Conservation (phyloP, 1,140 invertebrate species). For the Druon quercuslanigerum region DNA sequence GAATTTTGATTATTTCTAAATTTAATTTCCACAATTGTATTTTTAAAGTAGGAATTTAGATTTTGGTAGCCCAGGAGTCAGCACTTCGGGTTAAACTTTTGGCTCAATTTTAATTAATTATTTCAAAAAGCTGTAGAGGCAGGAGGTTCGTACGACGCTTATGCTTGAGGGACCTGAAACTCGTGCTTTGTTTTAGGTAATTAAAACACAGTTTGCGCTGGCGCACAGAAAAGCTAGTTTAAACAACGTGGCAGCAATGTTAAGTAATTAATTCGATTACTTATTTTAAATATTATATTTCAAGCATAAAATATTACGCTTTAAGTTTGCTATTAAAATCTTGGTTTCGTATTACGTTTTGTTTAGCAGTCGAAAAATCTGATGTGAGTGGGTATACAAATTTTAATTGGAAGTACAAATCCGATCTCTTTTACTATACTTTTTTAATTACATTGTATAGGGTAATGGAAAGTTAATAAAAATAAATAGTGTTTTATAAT, state of each 20-base stretch:
- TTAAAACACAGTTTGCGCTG: conserved; percentile 14
- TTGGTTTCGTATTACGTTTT: background rate
- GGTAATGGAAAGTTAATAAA: background rate
- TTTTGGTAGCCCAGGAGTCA: background rate
- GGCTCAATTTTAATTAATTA: conserved; percentile 27
- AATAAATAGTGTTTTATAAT: background rate
- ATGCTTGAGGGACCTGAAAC: conserved; percentile 23
- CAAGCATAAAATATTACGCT: background rate
- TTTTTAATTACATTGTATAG: no score
- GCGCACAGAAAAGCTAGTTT: conserved; percentile 14
- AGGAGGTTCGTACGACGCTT: conserved; percentile 8
- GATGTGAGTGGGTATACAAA: background rate
- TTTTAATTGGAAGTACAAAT: background rate
- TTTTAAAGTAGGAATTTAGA: background rate
- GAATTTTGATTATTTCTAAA: no score
- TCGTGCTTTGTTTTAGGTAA: conserved; percentile 31
- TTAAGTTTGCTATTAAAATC: background rate
- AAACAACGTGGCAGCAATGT: conserved; percentile 20
- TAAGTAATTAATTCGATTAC: conserved; percentile 18
- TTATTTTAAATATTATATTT: background rate
- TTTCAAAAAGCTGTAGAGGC: conserved; percentile 9
- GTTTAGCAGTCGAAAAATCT: background rate
- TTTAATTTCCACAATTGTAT: no score
- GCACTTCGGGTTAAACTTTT: background rate
- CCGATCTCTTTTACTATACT: background rate